Evolutionary conservation across 2,888 invertebrate species (phyloP).

Genomic region (Chaetogeoica ovagalla): DNA sequence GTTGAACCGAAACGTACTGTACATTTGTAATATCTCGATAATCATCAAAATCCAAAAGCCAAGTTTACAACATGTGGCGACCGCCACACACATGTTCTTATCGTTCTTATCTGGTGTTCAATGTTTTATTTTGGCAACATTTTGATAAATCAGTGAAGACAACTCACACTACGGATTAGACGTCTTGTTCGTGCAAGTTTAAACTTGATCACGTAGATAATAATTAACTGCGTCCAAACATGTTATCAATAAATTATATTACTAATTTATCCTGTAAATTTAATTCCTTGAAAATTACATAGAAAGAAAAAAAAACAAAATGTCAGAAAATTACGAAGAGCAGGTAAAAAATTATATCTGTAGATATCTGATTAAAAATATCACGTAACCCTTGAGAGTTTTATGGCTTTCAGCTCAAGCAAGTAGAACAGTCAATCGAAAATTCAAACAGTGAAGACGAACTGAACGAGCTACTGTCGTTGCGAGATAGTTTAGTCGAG

Average conservation of each 20-base stretch:
- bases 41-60: too few relatives aligned
- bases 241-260: too few relatives aligned
- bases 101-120: background rate
- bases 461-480: slow-evolving; percentile 65
- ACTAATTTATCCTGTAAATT: background rate
- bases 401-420: slow-evolving; percentile 63
- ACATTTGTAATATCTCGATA: too few relatives aligned
- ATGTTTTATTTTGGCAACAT: background rate
- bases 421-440: slow-evolving; percentile 67
- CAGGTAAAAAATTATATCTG: slow-evolving; percentile 18
- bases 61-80: background rate
- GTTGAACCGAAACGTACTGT: too few relatives aligned
- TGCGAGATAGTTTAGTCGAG: slow-evolving; percentile 70
- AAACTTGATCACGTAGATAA: too few relatives aligned
- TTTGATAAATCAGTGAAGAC: background rate
- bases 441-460: slow-evolving; percentile 62
- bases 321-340: slow-evolving; percentile 20
- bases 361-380: background rate
- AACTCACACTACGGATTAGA: too few relatives aligned
- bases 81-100: background rate
- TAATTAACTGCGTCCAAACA: too few relatives aligned
- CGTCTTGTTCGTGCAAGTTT: too few relatives aligned
- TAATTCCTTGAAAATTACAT: background rate
- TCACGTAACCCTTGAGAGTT: background rate
- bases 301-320: too few relatives aligned